Base-by-base conservation (phyloP, 2,113 vertebrate species). In the Mirza zaza region DNA sequence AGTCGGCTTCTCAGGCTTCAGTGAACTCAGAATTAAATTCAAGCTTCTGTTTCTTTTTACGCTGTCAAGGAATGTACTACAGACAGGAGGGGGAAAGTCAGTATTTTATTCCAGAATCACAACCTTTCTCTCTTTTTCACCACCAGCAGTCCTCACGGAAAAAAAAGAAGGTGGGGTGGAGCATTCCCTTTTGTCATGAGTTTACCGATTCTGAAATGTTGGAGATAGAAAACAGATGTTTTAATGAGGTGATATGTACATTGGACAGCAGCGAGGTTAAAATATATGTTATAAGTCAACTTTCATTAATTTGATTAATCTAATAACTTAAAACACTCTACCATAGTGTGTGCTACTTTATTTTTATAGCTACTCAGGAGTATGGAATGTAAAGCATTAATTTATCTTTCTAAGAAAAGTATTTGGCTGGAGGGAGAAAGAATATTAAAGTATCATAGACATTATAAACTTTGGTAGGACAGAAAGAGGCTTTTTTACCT, bases 281-380 rank as follows among this genome's bases (percentile, higher is more conserved):
- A 95, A 90, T 92, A 27, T 29, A 45, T 79, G 95, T 93, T 82
- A 5, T 61, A 86, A 86, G 75, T 86, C 80, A 87, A 6, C 65
- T 91, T 95, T 83, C 77, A 89, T 96, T 94, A 86, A 90, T 94
- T 87, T 96, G 61, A 79, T 93, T 95, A 96, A 91, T 93, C 39
- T 4, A 96, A 20, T 96, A 91, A 86, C n/a, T 86, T 68, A 89
- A 92, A 88, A 90, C 87, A 34, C 17, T 84, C 45, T 71, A 39
- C 50, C 68, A n/a, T 93, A 63, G 32, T 84, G 23, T 57, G 59
- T 96, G 45, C 52, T 79, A 11, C 65, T 45, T 95, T 97, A 61
- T 96, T 91, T 97, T 92, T 91, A 42, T 94, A 87, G 95, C 48
- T 96, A 21, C 75, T 92, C 48, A 65, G 82, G 48, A 75, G 63